phyloP scores from a whole-genome alignment of 2,113 vertebrate genomes.

The Anguilla japonica region DNA sequence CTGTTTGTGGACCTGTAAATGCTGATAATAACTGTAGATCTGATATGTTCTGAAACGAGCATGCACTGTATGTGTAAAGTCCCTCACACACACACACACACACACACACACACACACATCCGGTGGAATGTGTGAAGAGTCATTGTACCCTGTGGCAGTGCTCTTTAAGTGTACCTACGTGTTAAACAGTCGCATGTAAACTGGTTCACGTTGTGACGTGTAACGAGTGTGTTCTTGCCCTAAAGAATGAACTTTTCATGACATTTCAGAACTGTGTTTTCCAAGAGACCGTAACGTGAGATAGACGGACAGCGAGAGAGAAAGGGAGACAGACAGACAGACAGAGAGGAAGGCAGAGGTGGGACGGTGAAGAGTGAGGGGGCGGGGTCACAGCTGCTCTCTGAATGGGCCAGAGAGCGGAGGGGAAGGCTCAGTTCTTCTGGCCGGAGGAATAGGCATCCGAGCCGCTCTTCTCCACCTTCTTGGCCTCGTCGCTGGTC shows the following conservation, averaged over 20 bases:
- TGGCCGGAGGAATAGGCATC: constrained; percentile 67
- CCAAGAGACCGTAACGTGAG: neutral
- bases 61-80: neutral
- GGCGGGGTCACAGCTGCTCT: neutral
- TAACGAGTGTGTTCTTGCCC: neutral
- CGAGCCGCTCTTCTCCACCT: constrained; percentile 73
- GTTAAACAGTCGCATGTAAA: neutral
- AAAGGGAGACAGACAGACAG: too few species aligned
- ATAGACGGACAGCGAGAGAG: neutral
- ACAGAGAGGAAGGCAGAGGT: neutral
- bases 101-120: neutral
- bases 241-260: neutral
- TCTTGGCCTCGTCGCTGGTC: constrained; percentile 72
- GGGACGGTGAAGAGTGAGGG: neutral
- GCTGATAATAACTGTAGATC: neutral
- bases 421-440: constrained; percentile 62
- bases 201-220: neutral
- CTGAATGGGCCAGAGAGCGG: neutral
- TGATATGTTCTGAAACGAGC: neutral
- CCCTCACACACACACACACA: neutral
- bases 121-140: neutral
- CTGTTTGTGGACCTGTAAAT: neutral
- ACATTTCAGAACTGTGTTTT: neutral
- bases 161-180: neutral
- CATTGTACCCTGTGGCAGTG: neutral